Evolutionary conservation across 2,888 invertebrate species (phyloP), one percentile per base, ranked within the genome.

Genomic region (Isotomurus palustris): DNA sequence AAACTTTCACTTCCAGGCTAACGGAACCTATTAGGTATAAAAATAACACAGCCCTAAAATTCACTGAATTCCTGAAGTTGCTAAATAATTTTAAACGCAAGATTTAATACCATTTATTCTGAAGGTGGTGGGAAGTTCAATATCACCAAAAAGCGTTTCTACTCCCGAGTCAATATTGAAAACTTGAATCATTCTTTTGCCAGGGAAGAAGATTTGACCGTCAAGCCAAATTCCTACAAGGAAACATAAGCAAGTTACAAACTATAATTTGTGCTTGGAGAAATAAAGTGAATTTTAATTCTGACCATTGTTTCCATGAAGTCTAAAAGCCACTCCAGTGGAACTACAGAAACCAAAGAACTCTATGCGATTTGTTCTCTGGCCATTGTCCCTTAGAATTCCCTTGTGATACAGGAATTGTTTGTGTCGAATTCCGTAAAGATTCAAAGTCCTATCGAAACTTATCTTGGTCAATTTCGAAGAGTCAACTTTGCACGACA

Each of bases 341-440:
- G 17, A 10, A 5, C 58, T 62, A 41, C 47, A 56, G 45, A 68
- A 63, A 40, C 59, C 67, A 47, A 67, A 70, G 0, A 70, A 29
- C 54, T 70, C 70, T 14, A 67, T 21, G 12, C 56, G 51, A 41
- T 44, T 43, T 38, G 45, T 27, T 35, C 35, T 24, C 4, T 17
- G 28, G n/a, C 6, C 41, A 40, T 6, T 17, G 41, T 19, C 17
- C 19, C 17, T 17, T 17, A 8, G 14, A 8, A 17, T 19, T 43
- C 35, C 27, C 17, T 3, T 17, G n/a, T 17, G 8, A n/a, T n/a
- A 53, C 48, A 6, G 50, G 40, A 28, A 57, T 36, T 12, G 14
- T 29, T 32, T 2, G 41, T 53, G 79, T 40, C 78, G 76, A 1
- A 79, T 69, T 1, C 82, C 81, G 3, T 82, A 77, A 8, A 82